phyloP scores from a whole-genome alignment of 2,797 vertebrate species.

The Helicolenus hilgendorfi region DNA sequence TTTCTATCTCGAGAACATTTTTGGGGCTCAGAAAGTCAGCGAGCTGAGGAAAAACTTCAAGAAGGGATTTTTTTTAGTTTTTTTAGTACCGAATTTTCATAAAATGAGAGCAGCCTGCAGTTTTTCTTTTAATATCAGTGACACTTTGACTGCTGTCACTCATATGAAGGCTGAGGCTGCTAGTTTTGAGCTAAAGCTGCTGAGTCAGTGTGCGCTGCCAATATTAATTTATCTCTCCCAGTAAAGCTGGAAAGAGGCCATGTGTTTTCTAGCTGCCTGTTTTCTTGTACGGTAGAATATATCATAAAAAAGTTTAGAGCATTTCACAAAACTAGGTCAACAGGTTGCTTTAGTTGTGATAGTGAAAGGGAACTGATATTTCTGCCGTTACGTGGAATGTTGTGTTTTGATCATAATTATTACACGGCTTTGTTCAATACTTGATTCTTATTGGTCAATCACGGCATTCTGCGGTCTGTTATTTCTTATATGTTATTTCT shows the following conservation, averaged over 20 bases:
- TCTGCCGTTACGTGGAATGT: not conserved
- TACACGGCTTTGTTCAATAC: not conserved
- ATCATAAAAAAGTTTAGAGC: not conserved
- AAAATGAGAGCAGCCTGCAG: not conserved
- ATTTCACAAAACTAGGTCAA: not conserved
- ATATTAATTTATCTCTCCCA: conserved; percentile 33
- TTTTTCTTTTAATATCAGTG: not conserved
- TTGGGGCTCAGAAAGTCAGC: not conserved
- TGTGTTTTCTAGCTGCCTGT: not conserved
- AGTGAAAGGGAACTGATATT: not conserved
- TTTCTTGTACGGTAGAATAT: not conserved
- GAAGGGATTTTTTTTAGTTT: not conserved
- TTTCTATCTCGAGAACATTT: not conserved
- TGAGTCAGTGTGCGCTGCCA: conserved; percentile 38
- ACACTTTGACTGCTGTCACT: conserved; percentile 52
- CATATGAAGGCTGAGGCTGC: conserved; percentile 34
- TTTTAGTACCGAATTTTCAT: conserved; percentile 9
- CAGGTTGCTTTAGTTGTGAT: not conserved
- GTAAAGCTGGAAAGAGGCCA: conserved; percentile 17
- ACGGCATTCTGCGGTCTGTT: too few relatives aligned
- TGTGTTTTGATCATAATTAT: not conserved
- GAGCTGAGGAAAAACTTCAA: conserved; percentile 31
- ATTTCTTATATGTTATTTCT: too few relatives aligned
- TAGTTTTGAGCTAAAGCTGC: conserved; percentile 41
- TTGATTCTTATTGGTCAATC: too few relatives aligned